Evolutionary conservation across 2,888 invertebrate species (phyloP), one percentile per base, ranked within the genome.

Genomic region (Agrochola lychnidis): DNA sequence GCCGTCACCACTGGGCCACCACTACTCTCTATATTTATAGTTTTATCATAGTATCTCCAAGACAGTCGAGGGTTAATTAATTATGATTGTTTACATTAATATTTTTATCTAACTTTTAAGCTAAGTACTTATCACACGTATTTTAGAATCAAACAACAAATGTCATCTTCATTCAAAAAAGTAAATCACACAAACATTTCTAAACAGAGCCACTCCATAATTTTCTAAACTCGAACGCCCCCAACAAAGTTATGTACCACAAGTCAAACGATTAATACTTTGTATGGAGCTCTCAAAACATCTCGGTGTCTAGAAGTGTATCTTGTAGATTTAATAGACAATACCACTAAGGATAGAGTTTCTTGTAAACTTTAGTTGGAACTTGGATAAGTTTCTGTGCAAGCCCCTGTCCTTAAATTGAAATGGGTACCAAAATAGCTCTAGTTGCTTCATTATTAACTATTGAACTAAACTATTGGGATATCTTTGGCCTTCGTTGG

Each of bases 251-350:
- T 82, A 82, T 71, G 80, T 78, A 78, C 80, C 82, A 42, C 71
- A 88, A 89, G 88, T 88, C 84, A 90, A 89, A 88, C 88, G 88
- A 89, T 89, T 90, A 90, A 89, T 90, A 90, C 87, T 88, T 90
- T 90, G 90, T 91, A 88, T 88, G 90, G 88, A 89, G 84, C 86
- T 86, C 86, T 88, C 89, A 91, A 92, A 93, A 92, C 92, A 91
- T 92, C 91, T 91, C 89, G 84, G 90, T 91, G 92, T 92, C 91
- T 90, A 88, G 89, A 89, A 93, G 92, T 93, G 92, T 94, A 93
- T 93, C 93, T 95, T 93, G 93, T 92, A 94, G 94, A 95, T 95
- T 95, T 95, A 95, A 95, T 95, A 95, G 95, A 95, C 95, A 95
- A 94, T 93, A 91, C 92, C 91, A 89, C 87, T 90, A 91, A 93